phyloP scores from a whole-genome alignment of 2,113 vertebrate genomes.

The Piaya cayana region DNA sequence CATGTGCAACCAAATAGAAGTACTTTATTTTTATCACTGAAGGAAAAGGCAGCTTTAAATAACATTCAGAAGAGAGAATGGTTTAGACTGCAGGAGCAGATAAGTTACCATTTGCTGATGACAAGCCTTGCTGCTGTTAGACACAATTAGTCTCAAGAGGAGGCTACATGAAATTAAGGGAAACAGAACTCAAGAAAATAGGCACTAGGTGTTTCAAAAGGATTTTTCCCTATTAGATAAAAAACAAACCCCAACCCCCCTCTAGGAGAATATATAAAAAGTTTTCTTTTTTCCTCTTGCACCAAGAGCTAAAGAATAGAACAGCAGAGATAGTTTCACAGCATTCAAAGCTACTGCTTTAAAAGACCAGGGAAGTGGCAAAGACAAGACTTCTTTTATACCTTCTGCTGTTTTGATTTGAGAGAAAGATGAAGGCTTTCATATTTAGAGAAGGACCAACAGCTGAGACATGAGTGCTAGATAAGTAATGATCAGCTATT shows the following conservation, averaged over 20 bases:
- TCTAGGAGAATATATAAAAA: neutral
- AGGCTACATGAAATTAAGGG: neutral
- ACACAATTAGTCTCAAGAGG: constrained; percentile 26
- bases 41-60: constrained; percentile 36
- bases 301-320: neutral
- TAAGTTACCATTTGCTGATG: constrained; percentile 29
- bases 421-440: constrained; percentile 22
- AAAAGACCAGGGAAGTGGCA: neutral
- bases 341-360: constrained; percentile 2
- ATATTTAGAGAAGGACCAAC: constrained; percentile 24
- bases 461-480: neutral
- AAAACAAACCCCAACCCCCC: neutral
- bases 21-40: constrained; percentile 36
- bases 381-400: constrained; percentile 14
- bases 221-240: neutral
- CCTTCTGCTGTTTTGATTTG: neutral
- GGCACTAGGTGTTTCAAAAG: constrained; percentile 23
- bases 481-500: neutral
- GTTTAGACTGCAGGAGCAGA: neutral
- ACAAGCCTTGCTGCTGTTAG: constrained; percentile 18
- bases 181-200: constrained; percentile 16
- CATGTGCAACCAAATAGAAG: constrained; percentile 7
- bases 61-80: neutral
- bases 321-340: neutral
- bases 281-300: neutral